Evolutionary conservation across 2,888 invertebrate genomes (phyloP).

Genomic region (Archips crataeganus): DNA sequence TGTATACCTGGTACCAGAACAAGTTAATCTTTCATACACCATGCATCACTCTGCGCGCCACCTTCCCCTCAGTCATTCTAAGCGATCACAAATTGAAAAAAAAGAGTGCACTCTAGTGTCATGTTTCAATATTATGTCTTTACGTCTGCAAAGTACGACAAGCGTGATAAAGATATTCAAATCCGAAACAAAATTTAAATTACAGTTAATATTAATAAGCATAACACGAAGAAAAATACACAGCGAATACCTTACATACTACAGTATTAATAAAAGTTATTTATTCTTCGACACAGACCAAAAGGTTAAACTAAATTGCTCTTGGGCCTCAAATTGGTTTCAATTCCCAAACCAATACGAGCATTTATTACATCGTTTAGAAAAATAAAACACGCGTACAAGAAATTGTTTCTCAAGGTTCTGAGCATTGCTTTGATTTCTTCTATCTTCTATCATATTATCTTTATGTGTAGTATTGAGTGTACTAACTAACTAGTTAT

Average conservation of each 20-base stretch:
- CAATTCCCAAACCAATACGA: constrained; percentile 35
- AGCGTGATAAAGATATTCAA: not conserved
- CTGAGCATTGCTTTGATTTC: not conserved
- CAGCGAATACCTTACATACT: not conserved
- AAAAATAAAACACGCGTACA: constrained; percentile 10
- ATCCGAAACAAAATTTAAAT: not conserved
- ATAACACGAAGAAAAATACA: not conserved
- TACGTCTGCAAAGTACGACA: not conserved
- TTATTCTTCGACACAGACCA: constrained; percentile 10
- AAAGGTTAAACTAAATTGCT: constrained; percentile 29
- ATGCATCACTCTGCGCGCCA: too few species aligned
- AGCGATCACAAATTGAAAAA: too few species aligned
- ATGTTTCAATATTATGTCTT: not conserved
- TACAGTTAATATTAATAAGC: not conserved
- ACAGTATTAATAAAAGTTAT: constrained; percentile 1
- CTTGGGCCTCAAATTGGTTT: constrained; percentile 27
- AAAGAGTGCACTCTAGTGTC: not conserved
- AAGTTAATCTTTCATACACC: too few species aligned
- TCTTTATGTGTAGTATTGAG: too few species aligned
- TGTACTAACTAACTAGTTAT: too few species aligned
- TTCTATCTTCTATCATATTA: not conserved
- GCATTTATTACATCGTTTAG: constrained; percentile 23
- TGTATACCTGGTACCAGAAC: too few species aligned
- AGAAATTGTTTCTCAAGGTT: constrained; percentile 6
- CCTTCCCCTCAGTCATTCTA: too few species aligned